phyloP scores from a whole-genome alignment of 2,888 invertebrate genomes.

The Dilophus febrilis region DNA sequence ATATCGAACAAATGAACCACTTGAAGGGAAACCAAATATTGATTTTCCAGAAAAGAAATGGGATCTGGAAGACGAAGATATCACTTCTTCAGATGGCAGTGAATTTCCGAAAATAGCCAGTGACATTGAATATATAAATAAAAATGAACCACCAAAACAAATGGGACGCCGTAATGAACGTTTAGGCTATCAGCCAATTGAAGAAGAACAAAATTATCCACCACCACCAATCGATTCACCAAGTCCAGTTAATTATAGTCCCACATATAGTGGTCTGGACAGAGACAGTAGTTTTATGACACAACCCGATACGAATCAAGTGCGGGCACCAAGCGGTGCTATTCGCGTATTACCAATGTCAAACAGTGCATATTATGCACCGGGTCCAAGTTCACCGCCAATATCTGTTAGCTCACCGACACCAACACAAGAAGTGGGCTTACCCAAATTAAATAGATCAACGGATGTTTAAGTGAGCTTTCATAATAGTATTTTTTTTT shows the following conservation, averaged over 20 bases:
- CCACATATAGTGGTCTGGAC: conserved; percentile 28
- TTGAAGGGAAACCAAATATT: conserved; percentile 49
- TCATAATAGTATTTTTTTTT: too few relatives aligned
- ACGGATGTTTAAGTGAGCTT: conserved; percentile 25
- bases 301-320: conserved; percentile 6
- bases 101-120: conserved; percentile 40
- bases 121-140: conserved; percentile 39
- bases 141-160: conserved; percentile 19
- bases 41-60: conserved; percentile 69
- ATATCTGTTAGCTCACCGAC: conserved; percentile 9
- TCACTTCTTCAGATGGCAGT: conserved; percentile 39
- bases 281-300: conserved; percentile 19
- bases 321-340: conserved; percentile 21
- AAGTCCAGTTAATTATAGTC: conserved; percentile 22
- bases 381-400: conserved; percentile 7
- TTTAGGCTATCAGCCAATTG: conserved; percentile 26
- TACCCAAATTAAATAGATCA: conserved; percentile 25
- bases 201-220: conserved; percentile 17
- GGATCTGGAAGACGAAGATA: conserved; percentile 53
- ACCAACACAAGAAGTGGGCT: conserved; percentile 24
- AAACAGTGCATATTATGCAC: conserved; percentile 1
- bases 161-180: conserved; percentile 37
- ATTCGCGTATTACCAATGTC: conserved; percentile 22
- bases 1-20: conserved; percentile 71
- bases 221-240: conserved; percentile 18